phyloP scores from a whole-genome alignment of 2,888 invertebrate genomes.

The Gasteruption jaculator region DNA sequence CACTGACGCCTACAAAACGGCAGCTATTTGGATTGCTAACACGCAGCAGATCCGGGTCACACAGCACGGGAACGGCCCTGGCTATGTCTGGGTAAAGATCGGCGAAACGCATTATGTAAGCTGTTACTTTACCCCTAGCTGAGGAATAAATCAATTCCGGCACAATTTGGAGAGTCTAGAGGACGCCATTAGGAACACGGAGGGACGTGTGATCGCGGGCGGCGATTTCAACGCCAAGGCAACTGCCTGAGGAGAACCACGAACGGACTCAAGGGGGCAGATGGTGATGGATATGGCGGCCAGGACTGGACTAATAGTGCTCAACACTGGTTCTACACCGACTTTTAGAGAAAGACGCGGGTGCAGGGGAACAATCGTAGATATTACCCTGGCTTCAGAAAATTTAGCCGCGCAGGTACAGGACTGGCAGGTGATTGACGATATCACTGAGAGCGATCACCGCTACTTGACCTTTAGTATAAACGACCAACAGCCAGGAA shows the following conservation, averaged over 20 bases:
- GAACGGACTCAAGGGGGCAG: slow-evolving; percentile 26
- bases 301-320: slow-evolving; percentile 18
- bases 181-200: slow-evolving; percentile 1
- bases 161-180: too few species aligned
- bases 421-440: too few species aligned
- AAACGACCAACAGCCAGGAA: not conserved
- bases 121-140: too few species aligned
- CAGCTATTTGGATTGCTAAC: too few species aligned
- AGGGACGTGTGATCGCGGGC: slow-evolving; percentile 12
- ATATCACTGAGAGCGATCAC: slow-evolving; percentile 23
- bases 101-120: too few species aligned
- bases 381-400: slow-evolving; percentile 20
- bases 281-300: slow-evolving; percentile 26
- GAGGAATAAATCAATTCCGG: too few species aligned
- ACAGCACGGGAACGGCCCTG: too few species aligned
- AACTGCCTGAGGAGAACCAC: slow-evolving; percentile 27
- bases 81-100: too few species aligned
- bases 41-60: too few species aligned
- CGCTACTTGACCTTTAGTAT: slow-evolving; percentile 18
- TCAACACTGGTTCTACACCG: slow-evolving; percentile 12
- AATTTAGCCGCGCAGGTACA: slow-evolving; percentile 9
- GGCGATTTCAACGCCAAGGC: slow-evolving; percentile 20
- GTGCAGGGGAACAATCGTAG: slow-evolving; percentile 15
- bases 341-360: slow-evolving; percentile 20
- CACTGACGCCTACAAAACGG: too few species aligned